Conservation (phyloP, 1,140 invertebrate genomes). For the Drosophila kikkawai region DNA sequence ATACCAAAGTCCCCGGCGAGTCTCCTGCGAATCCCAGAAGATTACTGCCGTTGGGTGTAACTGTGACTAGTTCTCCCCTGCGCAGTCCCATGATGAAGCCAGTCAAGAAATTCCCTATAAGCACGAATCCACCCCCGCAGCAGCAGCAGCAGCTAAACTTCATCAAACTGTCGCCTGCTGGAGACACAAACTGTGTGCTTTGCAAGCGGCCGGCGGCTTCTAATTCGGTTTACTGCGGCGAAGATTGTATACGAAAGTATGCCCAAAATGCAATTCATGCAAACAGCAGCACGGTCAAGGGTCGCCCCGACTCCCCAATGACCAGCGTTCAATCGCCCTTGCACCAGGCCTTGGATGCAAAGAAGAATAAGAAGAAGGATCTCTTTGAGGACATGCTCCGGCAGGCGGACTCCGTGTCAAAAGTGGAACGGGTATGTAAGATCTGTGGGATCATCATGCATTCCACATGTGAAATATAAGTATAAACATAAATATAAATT, state of each 20-base stretch:
- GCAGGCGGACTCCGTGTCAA: constrained; percentile 68
- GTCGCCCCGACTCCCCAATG: constrained; percentile 30
- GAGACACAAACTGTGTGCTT: constrained; percentile 87
- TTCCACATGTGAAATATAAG: neutral
- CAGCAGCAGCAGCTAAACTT: constrained; percentile 69
- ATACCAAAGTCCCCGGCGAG: constrained; percentile 45
- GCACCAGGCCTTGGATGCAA: constrained; percentile 36
- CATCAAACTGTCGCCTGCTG: constrained; percentile 42
- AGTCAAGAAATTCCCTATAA: constrained; percentile 12
- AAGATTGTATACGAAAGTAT: constrained; percentile 94
- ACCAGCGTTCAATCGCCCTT: constrained; percentile 9
- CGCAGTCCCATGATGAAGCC: constrained; percentile 23
- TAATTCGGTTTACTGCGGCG: constrained; percentile 94
- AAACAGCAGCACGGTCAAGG: constrained; percentile 16
- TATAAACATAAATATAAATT: neutral
- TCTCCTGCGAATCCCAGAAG: constrained; percentile 11
- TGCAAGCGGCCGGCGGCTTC: constrained; percentile 90
- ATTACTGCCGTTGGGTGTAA: neutral
- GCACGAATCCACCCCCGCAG: constrained; percentile 33
- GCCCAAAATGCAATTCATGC: constrained; percentile 89
- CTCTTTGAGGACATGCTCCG: constrained; percentile 76
- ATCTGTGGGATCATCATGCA: no score
- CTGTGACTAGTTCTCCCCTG: constrained; percentile 10
- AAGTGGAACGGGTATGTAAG: constrained; percentile 85
- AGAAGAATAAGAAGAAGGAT: constrained; percentile 78